Evolutionary conservation across 2,888 invertebrate genomes (phyloP).

Genomic region (Rhimphoctona megacephalus): DNA sequence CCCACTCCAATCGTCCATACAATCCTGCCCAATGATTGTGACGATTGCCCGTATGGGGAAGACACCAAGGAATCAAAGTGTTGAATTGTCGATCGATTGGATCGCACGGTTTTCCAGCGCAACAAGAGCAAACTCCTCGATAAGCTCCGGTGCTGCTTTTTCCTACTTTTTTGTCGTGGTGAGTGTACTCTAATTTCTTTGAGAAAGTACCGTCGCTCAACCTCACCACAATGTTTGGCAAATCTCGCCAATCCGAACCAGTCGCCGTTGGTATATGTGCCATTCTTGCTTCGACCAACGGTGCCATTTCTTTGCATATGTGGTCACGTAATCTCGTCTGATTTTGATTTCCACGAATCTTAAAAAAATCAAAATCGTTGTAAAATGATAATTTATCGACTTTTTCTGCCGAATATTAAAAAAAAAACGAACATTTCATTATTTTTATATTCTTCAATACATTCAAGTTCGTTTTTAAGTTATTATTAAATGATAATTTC

Average conservation of each 20-base stretch:
- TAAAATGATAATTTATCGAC: background rate
- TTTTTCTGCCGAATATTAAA: too few species aligned
- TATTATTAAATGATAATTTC: background rate
- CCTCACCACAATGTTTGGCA: slow-evolving; percentile 91
- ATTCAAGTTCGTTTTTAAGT: background rate
- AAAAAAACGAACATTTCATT: too few species aligned
- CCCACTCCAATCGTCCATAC: slow-evolving; percentile 93
- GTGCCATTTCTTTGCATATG: slow-evolving; percentile 93
- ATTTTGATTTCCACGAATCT: slow-evolving; percentile 88
- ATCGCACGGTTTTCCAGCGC: slow-evolving; percentile 88
- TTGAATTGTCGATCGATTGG: slow-evolving; percentile 91
- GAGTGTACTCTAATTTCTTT: slow-evolving; percentile 87
- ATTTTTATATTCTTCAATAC: background rate
- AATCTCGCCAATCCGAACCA: slow-evolving; percentile 94
- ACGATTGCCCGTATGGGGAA: slow-evolving; percentile 94
- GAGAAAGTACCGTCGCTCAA: slow-evolving; percentile 90
- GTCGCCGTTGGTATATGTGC: slow-evolving; percentile 90
- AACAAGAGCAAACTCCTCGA: slow-evolving; percentile 93
- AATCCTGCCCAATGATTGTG: slow-evolving; percentile 95
- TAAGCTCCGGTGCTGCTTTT: slow-evolving; percentile 84
- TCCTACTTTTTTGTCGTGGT: slow-evolving; percentile 86
- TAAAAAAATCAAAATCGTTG: slow-evolving; percentile 50
- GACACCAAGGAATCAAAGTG: slow-evolving; percentile 95
- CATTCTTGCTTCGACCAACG: slow-evolving; percentile 92
- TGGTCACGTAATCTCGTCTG: slow-evolving; percentile 89